Percentiles rank a stretch among this genome's conserved stretches.
phyloP scores from a whole-genome alignment of 2,113 vertebrate species.

The Petrocephalus microphthalmus region DNA sequence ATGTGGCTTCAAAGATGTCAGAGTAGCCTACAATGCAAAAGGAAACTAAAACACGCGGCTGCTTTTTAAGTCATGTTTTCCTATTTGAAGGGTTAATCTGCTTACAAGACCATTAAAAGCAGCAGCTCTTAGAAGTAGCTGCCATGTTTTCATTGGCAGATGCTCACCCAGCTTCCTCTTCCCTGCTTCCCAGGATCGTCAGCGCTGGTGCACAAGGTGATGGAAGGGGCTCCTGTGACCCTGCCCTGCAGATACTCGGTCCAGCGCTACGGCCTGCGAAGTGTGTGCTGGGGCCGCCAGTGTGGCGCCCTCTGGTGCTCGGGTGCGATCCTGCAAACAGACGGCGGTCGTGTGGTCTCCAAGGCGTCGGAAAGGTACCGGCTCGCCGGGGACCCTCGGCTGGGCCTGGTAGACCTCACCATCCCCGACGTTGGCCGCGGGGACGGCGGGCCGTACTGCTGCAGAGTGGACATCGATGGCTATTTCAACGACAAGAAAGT shows the following conservation, averaged over 20 bases:
- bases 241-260: constrained; percentile 65
- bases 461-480: constrained; percentile 47
- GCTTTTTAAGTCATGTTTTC: background rate
- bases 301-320: constrained; percentile 69
- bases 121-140: background rate
- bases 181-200: constrained; percentile 18
- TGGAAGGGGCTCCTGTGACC: constrained; percentile 56
- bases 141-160: too few species aligned
- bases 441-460: constrained; percentile 66
- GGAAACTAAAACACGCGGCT: background rate
- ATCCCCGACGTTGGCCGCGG: constrained; percentile 48
- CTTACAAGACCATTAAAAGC: background rate
- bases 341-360: constrained; percentile 56
- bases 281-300: constrained; percentile 63
- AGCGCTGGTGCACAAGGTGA: constrained; percentile 46
- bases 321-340: constrained; percentile 61
- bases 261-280: constrained; percentile 53
- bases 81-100: background rate
- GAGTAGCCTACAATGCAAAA: background rate
- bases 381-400: constrained; percentile 56
- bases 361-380: constrained; percentile 57
- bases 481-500: constrained; percentile 28
- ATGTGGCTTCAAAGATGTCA: background rate
- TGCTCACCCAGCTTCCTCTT: too few species aligned
- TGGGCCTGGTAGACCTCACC: constrained; percentile 62